Conservation (phyloP, 2,888 invertebrate species). For the Drosophila niveifrons region DNA sequence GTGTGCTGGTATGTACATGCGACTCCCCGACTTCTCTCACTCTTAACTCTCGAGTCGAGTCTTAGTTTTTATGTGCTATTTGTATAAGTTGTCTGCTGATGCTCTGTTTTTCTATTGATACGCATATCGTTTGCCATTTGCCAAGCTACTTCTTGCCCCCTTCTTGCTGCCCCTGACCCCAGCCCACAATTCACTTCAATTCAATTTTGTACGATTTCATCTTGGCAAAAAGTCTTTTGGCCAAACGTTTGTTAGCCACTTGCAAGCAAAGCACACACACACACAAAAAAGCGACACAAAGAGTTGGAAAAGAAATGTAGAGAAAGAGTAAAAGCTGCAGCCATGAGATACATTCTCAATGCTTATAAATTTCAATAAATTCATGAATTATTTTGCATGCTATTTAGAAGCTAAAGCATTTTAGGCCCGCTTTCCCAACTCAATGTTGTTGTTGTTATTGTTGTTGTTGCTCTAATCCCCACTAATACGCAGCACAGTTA, state of each 20-base stretch:
- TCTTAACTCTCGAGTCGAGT: slow-evolving; percentile 9
- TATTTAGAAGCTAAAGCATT: slow-evolving; percentile 42
- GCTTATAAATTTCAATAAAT: slow-evolving; percentile 79
- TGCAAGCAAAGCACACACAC: slow-evolving; percentile 39
- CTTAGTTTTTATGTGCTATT: slow-evolving; percentile 66
- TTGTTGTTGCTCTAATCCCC: slow-evolving; percentile 50
- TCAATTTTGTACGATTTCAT: slow-evolving; percentile 80
- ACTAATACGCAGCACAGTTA: slow-evolving; percentile 64
- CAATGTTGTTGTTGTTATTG: slow-evolving; percentile 26
- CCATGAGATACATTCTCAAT: slow-evolving; percentile 47
- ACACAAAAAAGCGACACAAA: slow-evolving; percentile 9
- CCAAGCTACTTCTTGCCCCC: slow-evolving; percentile 15
- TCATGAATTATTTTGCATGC: slow-evolving; percentile 75
- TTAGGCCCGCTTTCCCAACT: slow-evolving; percentile 22
- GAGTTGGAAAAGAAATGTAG: neutral
- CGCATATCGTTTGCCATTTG: slow-evolving; percentile 78
- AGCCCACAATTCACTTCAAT: slow-evolving; percentile 68
- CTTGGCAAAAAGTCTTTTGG: slow-evolving; percentile 65
- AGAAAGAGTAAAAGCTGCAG: slow-evolving; percentile 18
- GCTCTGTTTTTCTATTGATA: slow-evolving; percentile 71
- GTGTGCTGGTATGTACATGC: slow-evolving; percentile 23
- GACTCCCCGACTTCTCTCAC: neutral
- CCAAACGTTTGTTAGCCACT: slow-evolving; percentile 62
- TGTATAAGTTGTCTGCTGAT: slow-evolving; percentile 74
- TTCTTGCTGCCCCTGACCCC: neutral